Percentiles rank a stretch among this genome's conserved stretches.
phyloP scores from a whole-genome alignment of 1,140 invertebrate genomes.

The Acromyrmex heyeri region DNA sequence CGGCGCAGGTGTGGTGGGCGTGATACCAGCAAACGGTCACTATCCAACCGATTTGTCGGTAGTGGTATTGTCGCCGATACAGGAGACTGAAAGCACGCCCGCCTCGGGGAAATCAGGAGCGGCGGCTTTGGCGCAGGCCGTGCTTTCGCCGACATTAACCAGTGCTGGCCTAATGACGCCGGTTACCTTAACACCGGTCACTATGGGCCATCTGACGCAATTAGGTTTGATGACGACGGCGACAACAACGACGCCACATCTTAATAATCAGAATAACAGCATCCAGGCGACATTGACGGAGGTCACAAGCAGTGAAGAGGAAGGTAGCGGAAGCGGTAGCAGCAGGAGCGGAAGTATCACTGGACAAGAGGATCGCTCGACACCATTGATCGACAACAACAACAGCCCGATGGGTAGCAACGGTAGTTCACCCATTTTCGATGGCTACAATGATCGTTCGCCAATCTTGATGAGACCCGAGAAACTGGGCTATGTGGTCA shows the following conservation, averaged over 20 bases:
- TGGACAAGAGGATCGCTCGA: conserved; percentile 81
- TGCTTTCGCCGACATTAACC: conserved; percentile 88
- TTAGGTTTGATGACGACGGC: conserved; percentile 83
- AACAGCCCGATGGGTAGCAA: conserved; percentile 72
- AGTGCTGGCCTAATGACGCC: conserved; percentile 88
- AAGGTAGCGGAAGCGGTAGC: conserved; percentile 80
- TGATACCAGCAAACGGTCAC: conserved; percentile 86
- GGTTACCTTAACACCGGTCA: conserved; percentile 87
- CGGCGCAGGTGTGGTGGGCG: conserved; percentile 89
- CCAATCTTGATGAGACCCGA: conserved; percentile 83
- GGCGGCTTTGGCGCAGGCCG: conserved; percentile 90
- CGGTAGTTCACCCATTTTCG: conserved; percentile 82
- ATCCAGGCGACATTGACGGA: conserved; percentile 82
- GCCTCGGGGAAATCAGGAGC: conserved; percentile 90
- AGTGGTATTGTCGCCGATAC: conserved; percentile 92
- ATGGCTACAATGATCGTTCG: conserved; percentile 80
- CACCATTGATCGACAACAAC: conserved; percentile 76
- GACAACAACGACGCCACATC: conserved; percentile 74
- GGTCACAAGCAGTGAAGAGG: conserved; percentile 84
- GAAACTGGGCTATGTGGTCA: conserved; percentile 79
- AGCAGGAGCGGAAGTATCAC: conserved; percentile 83
- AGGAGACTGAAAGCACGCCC: conserved; percentile 90
- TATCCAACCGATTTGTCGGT: conserved; percentile 90
- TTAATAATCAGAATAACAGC: conserved; percentile 8
- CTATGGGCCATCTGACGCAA: conserved; percentile 83